Percentiles rank a stretch among this genome's conserved stretches.
phyloP scores from a whole-genome alignment of 2,797 vertebrate species.

The Hydrophis major region DNA sequence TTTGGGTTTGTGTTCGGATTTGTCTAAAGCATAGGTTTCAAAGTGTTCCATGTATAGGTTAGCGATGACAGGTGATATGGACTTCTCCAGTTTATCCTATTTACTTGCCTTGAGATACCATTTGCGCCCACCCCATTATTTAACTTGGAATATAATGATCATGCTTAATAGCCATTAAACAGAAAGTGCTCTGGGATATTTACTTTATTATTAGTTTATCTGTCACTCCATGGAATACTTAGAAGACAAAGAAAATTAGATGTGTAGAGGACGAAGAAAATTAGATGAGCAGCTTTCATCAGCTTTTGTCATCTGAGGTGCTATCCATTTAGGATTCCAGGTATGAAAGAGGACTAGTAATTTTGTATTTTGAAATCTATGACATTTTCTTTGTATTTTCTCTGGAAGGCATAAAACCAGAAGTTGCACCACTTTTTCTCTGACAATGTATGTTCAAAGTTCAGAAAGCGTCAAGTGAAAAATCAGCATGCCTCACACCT shows the following conservation, averaged over 20 bases:
- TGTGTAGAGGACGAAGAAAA: neutral
- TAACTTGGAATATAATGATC: neutral
- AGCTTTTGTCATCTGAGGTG: neutral
- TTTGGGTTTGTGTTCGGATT: no score
- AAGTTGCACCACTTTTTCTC: constrained; percentile 19
- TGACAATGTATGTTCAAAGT: constrained; percentile 32
- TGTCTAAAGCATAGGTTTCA: no score
- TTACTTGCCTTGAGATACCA: no score
- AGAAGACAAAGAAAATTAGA: neutral
- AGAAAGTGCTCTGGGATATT: neutral
- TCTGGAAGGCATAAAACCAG: constrained; percentile 34
- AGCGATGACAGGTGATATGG: no score
- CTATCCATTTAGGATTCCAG: neutral
- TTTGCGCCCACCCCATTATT: neutral
- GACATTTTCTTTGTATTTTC: constrained; percentile 44
- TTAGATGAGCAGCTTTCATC: neutral
- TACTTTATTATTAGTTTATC: neutral
- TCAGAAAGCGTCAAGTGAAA: constrained; percentile 38
- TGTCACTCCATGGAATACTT: neutral
- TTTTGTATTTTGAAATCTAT: neutral
- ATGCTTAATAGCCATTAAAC: neutral
- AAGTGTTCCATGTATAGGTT: no score
- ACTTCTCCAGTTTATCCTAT: neutral
- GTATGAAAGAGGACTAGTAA: neutral
- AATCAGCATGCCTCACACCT: neutral